Percentiles rank a stretch among this genome's conserved stretches.
phyloP scores from a whole-genome alignment of 2,888 invertebrate species.

The Nebria salina region DNA sequence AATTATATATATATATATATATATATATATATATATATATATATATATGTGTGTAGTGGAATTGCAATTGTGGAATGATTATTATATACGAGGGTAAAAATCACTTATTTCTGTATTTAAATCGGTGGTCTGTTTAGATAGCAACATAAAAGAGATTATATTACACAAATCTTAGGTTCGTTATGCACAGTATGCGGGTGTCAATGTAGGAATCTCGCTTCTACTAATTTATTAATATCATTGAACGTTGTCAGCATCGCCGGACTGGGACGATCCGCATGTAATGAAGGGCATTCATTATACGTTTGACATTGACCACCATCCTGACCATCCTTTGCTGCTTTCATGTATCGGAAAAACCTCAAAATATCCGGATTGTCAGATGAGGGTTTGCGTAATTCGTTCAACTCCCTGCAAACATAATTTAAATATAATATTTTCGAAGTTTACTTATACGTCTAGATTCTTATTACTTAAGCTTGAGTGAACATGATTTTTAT shows the following conservation, averaged over 20 bases:
- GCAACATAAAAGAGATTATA: slow-evolving; percentile 10
- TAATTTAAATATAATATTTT: background rate
- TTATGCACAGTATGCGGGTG: background rate
- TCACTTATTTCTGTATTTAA: background rate
- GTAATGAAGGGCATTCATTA: slow-evolving; percentile 71
- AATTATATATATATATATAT: no score
- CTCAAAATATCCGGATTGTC: slow-evolving; percentile 88
- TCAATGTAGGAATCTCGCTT: slow-evolving; percentile 73
- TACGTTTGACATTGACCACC: slow-evolving; percentile 78
- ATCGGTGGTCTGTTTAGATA: background rate
- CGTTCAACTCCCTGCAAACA: slow-evolving; percentile 80
- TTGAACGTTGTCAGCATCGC: slow-evolving; percentile 89
- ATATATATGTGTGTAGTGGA: no score
- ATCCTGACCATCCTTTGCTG: slow-evolving; percentile 88
- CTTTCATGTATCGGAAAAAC: slow-evolving; percentile 91
- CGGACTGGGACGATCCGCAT: slow-evolving; percentile 74
- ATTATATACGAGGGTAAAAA: background rate
- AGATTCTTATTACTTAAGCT: no score
- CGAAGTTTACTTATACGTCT: background rate
- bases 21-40: no score
- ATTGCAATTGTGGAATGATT: no score
- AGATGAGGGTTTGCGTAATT: slow-evolving; percentile 82
- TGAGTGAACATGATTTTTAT: no score
- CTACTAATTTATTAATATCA: slow-evolving; percentile 87
- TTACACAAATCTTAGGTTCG: no score